phyloP scores from a whole-genome alignment of 2,113 vertebrate genomes.

The Cololabis saira region DNA sequence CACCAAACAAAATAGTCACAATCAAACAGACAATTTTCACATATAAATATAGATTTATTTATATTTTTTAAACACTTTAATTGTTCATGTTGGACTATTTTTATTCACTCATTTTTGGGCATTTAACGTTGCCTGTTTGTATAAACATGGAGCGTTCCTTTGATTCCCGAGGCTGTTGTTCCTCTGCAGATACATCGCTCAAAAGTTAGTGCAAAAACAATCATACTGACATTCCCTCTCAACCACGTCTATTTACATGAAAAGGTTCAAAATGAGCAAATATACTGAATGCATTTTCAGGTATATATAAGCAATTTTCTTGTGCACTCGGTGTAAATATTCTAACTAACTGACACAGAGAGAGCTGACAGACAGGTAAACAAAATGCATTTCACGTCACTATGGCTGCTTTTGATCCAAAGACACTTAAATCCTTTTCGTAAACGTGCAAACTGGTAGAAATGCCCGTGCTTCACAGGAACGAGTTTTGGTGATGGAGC shows the following conservation, averaged over 20 bases:
- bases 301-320: slow-evolving; percentile 9
- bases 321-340: slow-evolving; percentile 37
- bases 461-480: slow-evolving; percentile 47
- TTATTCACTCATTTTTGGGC: slow-evolving; percentile 33
- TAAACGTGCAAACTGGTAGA: slow-evolving; percentile 57
- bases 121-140: slow-evolving; percentile 35
- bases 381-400: slow-evolving; percentile 53
- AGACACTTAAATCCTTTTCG: slow-evolving; percentile 44
- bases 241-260: slow-evolving; percentile 11
- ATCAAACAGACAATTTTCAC: slow-evolving; percentile 8
- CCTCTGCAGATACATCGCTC: slow-evolving; percentile 41
- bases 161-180: slow-evolving; percentile 21
- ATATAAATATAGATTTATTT: slow-evolving; percentile 76
- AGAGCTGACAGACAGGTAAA: slow-evolving; percentile 26
- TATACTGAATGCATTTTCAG: slow-evolving; percentile 11
- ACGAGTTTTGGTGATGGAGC: slow-evolving; percentile 19
- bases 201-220: slow-evolving; percentile 61
- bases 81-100: slow-evolving; percentile 14
- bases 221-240: slow-evolving; percentile 26
- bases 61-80: slow-evolving; percentile 27
- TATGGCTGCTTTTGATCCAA: slow-evolving; percentile 31
- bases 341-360: slow-evolving; percentile 14
- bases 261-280: slow-evolving; percentile 39
- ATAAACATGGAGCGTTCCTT: slow-evolving; percentile 53
- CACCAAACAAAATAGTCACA: background rate